These are phyloP conservation scores for Drosophila lacertosa DNA, from an alignment of 1,140 invertebrate genomes.

Conservation along the genomic window DNA sequence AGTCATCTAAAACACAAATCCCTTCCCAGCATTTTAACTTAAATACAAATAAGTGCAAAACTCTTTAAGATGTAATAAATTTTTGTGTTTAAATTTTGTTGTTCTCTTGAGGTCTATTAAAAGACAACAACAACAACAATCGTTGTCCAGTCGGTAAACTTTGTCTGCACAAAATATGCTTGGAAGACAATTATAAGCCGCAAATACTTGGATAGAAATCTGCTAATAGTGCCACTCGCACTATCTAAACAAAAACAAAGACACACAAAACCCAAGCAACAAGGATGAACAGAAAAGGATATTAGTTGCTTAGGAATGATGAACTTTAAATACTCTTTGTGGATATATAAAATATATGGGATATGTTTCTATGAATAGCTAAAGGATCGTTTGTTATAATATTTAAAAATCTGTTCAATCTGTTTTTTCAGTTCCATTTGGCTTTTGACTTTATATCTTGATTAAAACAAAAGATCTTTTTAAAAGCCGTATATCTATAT, in stretches of 20 bases:
- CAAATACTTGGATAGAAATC: conserved; percentile 42
- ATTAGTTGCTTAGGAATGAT: not conserved
- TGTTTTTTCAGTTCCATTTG: too few species aligned
- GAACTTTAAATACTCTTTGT: not conserved
- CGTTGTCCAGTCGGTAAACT: conserved; percentile 34
- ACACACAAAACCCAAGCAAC: conserved; percentile 1
- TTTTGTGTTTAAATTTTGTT: conserved; percentile 7
- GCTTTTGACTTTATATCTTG: too few species aligned
- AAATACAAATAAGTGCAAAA: conserved; percentile 13
- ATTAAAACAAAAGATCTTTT: too few species aligned
- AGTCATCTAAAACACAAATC: too few species aligned
- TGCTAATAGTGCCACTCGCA: conserved; percentile 51
- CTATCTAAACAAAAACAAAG: conserved; percentile 37
- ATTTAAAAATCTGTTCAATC: too few species aligned
- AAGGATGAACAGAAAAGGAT: not conserved
- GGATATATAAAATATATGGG: not conserved
- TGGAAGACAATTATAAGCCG: conserved; percentile 54
- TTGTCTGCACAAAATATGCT: conserved; percentile 43
- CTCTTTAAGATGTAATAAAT: not conserved
- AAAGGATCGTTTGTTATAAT: too few species aligned
- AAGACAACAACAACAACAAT: conserved; percentile 36
- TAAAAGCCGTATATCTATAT: too few species aligned
- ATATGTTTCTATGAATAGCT: too few species aligned
- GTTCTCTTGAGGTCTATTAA: not conserved
- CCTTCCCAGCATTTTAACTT: too few species aligned